Evolutionary conservation across 2,888 invertebrate genomes (phyloP).

Genomic region (Zygaena filipendulae): DNA sequence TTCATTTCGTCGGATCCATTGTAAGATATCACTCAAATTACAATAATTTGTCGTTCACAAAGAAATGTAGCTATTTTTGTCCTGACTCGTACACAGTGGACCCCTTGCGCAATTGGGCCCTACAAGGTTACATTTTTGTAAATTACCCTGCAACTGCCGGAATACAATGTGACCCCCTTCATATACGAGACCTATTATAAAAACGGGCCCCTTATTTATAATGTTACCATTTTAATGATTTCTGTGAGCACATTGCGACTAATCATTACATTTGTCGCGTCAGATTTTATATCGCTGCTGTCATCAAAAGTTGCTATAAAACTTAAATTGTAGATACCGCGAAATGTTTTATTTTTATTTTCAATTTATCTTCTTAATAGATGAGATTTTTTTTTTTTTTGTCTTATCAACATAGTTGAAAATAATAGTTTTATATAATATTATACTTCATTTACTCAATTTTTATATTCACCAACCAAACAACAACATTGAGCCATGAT

Average conservation of each 20-base stretch:
- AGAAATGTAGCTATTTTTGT: conserved; percentile 49
- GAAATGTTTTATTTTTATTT: too few relatives aligned
- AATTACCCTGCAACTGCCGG: conserved; percentile 40
- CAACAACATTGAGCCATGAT: too few relatives aligned
- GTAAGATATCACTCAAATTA: conserved; percentile 41
- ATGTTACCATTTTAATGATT: conserved; percentile 62
- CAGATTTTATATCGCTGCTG: conserved; percentile 18
- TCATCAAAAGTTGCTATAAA: too few relatives aligned
- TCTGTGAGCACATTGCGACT: conserved; percentile 22
- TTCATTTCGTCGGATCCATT: conserved; percentile 24
- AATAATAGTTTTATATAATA: too few relatives aligned
- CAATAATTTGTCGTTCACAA: conserved; percentile 50
- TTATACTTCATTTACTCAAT: too few relatives aligned
- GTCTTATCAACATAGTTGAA: too few relatives aligned
- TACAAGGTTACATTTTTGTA: conserved; percentile 40
- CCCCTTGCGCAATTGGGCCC: conserved; percentile 23
- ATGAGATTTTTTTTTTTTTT: too few relatives aligned
- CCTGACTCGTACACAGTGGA: conserved; percentile 17
- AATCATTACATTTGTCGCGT: conserved; percentile 24
- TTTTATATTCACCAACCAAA: too few relatives aligned
- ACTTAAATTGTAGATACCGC: too few relatives aligned
- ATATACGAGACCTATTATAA: conserved; percentile 58
- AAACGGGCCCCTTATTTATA: conserved; percentile 48
- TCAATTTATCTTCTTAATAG: too few relatives aligned
- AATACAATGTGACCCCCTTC: conserved; percentile 41